These are phyloP conservation scores for Neocrepidodera transversa DNA, from an alignment of 2,888 invertebrate genomes.

Conservation along the genomic window DNA sequence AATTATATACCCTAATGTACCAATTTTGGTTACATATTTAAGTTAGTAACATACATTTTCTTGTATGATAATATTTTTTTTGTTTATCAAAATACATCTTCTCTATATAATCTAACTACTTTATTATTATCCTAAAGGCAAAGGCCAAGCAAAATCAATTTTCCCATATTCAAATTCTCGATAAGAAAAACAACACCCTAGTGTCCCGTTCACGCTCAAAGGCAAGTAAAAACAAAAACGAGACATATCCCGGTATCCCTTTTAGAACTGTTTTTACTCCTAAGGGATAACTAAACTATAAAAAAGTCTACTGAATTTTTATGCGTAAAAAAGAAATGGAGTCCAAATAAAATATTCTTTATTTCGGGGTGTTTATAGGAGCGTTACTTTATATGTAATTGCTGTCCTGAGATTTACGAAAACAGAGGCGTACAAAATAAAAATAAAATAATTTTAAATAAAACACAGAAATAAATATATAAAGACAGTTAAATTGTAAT, in stretches of 20 bases:
- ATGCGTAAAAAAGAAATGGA: neutral
- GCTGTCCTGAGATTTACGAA: neutral
- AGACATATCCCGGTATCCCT: conserved; percentile 6
- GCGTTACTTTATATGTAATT: conserved; percentile 3
- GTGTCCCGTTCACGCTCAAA: neutral
- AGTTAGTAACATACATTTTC: too few species aligned
- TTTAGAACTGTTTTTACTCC: conserved; percentile 10
- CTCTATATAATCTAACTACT: too few species aligned
- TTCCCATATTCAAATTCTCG: conserved; percentile 10
- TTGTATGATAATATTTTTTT: too few species aligned
- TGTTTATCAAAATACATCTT: too few species aligned
- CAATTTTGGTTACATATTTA: too few species aligned
- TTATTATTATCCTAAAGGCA: too few species aligned
- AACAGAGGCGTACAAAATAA: neutral
- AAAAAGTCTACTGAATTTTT: conserved; percentile 13
- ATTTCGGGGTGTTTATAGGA: conserved; percentile 5
- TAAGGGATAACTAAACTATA: conserved; percentile 9
- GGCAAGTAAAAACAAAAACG: neutral
- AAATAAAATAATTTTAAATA: too few species aligned
- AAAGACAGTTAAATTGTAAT: too few species aligned
- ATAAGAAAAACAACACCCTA: conserved; percentile 4
- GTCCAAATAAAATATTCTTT: neutral
- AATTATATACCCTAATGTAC: too few species aligned
- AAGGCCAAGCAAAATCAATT: conserved; percentile 5
- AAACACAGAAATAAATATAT: too few species aligned